Evolutionary conservation across 2,888 invertebrate species (phyloP).

Genomic region (Lycocerus yunnanus): DNA sequence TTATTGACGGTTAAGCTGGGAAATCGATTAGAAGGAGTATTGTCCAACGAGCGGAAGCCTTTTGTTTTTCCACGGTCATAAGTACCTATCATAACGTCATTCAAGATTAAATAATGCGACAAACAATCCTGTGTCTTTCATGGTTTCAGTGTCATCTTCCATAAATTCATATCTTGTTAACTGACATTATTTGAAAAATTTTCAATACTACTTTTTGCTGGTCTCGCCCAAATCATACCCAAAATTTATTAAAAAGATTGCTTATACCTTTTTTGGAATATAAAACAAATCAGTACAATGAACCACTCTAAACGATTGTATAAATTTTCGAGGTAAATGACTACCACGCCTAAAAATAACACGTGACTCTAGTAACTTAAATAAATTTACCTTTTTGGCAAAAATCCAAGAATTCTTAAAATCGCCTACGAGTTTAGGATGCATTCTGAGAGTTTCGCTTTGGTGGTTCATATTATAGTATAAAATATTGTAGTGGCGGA

Average conservation of each 20-base stretch:
- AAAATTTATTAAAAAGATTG: not conserved
- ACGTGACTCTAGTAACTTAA: constrained; percentile 11
- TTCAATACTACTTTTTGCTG: too few species aligned
- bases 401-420: constrained; percentile 26
- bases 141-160: not conserved
- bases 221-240: not conserved
- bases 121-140: not conserved
- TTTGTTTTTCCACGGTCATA: not conserved
- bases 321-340: constrained; percentile 15
- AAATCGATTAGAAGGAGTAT: not conserved
- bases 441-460: constrained; percentile 8
- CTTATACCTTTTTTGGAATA: not conserved
- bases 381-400: constrained; percentile 22
- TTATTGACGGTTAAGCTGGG: not conserved
- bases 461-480: not conserved
- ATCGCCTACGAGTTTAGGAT: constrained; percentile 3
- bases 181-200: too few species aligned
- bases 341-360: constrained; percentile 13
- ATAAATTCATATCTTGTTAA: too few species aligned
- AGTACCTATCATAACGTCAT: not conserved
- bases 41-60: not conserved
- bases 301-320: not conserved
- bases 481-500: not conserved
- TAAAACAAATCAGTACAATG: not conserved
- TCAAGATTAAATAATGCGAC: not conserved